phyloP scores from a whole-genome alignment of 2,888 invertebrate genomes.

The Zele albiditarsus region DNA sequence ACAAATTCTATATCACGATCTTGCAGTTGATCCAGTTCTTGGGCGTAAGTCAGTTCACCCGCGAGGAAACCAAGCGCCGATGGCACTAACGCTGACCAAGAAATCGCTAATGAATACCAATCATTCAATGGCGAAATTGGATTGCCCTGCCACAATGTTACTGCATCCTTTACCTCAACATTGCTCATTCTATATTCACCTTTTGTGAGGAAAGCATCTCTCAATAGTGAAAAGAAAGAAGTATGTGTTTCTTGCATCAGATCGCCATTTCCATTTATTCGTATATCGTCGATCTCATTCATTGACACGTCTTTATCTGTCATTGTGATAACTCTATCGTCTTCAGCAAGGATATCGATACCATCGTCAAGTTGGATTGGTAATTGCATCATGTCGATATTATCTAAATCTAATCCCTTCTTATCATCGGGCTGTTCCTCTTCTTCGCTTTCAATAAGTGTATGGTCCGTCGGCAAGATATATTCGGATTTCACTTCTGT shows the following conservation, averaged over 20 bases:
- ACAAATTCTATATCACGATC: constrained; percentile 67
- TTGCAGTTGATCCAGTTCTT: constrained; percentile 55
- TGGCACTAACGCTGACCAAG: constrained; percentile 68
- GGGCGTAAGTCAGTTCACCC: constrained; percentile 67
- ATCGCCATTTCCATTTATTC: constrained; percentile 73
- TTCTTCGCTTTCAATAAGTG: constrained; percentile 57
- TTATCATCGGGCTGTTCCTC: constrained; percentile 66
- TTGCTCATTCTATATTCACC: constrained; percentile 89
- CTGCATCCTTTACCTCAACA: constrained; percentile 82
- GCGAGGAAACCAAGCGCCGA: constrained; percentile 68
- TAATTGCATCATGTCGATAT: constrained; percentile 84
- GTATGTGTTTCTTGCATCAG: constrained; percentile 88
- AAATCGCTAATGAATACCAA: constrained; percentile 75
- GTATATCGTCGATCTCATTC: constrained; percentile 63
- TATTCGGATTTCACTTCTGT: constrained; percentile 62
- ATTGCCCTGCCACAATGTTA: constrained; percentile 84
- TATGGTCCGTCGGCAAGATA: constrained; percentile 52
- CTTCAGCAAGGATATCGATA: constrained; percentile 73
- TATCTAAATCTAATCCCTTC: constrained; percentile 75
- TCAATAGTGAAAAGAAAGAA: constrained; percentile 89
- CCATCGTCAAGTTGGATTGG: constrained; percentile 83
- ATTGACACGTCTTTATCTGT: constrained; percentile 64
- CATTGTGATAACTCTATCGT: constrained; percentile 64
- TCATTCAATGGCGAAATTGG: constrained; percentile 88
- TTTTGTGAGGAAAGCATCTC: constrained; percentile 90